phyloP scores from a whole-genome alignment of 2,113 vertebrate species.

The Myotis yumanensis region DNA sequence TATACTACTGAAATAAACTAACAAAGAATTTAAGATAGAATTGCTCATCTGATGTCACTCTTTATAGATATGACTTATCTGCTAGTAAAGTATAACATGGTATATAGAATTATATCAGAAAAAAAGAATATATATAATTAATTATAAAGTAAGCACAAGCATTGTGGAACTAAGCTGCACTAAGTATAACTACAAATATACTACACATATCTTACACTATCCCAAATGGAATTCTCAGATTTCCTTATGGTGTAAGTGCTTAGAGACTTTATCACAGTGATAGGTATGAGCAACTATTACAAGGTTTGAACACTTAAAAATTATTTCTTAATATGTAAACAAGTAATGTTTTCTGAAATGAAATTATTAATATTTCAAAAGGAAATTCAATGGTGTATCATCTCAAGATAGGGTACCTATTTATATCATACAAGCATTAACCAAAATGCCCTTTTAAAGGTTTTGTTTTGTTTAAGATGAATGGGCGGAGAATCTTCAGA shows the following conservation, averaged over 20 bases:
- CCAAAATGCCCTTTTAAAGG: slow-evolving; percentile 20
- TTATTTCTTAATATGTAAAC: slow-evolving; percentile 10
- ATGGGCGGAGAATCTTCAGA: slow-evolving; percentile 21
- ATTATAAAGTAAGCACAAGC: neutral
- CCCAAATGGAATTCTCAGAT: neutral
- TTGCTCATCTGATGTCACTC: slow-evolving; percentile 70
- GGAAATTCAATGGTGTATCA: slow-evolving; percentile 12
- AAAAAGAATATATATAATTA: neutral
- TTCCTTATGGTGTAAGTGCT: neutral
- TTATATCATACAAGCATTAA: neutral
- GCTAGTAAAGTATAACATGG: neutral
- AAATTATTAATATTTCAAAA: slow-evolving; percentile 54
- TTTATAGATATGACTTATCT: slow-evolving; percentile 36
- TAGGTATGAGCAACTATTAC: neutral
- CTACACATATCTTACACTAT: slow-evolving; percentile 1
- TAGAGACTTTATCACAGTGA: neutral
- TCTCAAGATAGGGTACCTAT: slow-evolving; percentile 42
- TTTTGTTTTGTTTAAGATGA: slow-evolving; percentile 35
- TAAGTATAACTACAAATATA: neutral
- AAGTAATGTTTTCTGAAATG: slow-evolving; percentile 4
- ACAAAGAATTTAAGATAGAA: slow-evolving; percentile 50
- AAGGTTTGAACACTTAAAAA: slow-evolving; percentile 30
- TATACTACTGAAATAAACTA: slow-evolving; percentile 17
- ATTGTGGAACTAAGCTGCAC: neutral
- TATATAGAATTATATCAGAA: neutral